phyloP scores from a whole-genome alignment of 2,888 invertebrate genomes.

The Coelopa pilipes region DNA sequence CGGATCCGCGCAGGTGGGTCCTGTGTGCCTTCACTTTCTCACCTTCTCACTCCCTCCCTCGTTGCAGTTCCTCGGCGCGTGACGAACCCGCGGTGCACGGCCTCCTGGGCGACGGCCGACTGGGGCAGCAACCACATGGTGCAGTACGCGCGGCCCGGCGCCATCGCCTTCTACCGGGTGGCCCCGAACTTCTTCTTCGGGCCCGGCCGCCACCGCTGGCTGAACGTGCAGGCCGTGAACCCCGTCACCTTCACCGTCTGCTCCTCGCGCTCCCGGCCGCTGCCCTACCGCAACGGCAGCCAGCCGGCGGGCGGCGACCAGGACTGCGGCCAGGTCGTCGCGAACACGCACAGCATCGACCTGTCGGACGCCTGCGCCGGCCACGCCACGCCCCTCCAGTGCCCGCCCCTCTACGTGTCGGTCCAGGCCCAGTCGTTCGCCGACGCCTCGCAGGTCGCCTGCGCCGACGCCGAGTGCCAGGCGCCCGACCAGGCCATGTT shows the following conservation, averaged over 20 bases:
- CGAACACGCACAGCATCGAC: conserved; percentile 70
- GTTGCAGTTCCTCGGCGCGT: conserved; percentile 71
- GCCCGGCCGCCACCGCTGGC: conserved; percentile 68
- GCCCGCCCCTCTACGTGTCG: conserved; percentile 76
- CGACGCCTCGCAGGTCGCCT: conserved; percentile 57
- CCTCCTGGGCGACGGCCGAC: conserved; percentile 64
- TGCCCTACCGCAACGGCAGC: conserved; percentile 67
- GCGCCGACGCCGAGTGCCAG: conserved; percentile 73
- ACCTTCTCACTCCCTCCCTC: background rate
- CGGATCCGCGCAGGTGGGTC: conserved; percentile 72
- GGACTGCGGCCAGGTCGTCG: conserved; percentile 71
- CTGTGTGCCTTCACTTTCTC: background rate
- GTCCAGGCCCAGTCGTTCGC: conserved; percentile 67
- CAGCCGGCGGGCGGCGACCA: conserved; percentile 51
- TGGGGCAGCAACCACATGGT: conserved; percentile 68
- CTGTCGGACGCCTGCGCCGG: conserved; percentile 72
- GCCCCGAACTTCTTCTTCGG: conserved; percentile 78
- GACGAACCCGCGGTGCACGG: conserved; percentile 72
- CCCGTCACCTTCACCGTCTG: conserved; percentile 73
- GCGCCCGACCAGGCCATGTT: conserved; percentile 77
- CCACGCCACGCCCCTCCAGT: conserved; percentile 70
- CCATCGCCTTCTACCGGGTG: conserved; percentile 75
- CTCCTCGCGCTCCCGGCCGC: conserved; percentile 70
- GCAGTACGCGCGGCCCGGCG: conserved; percentile 74
- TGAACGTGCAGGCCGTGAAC: conserved; percentile 70